phyloP scores from a whole-genome alignment of 2,113 vertebrate genomes.

The Nerophis ophidion region DNA sequence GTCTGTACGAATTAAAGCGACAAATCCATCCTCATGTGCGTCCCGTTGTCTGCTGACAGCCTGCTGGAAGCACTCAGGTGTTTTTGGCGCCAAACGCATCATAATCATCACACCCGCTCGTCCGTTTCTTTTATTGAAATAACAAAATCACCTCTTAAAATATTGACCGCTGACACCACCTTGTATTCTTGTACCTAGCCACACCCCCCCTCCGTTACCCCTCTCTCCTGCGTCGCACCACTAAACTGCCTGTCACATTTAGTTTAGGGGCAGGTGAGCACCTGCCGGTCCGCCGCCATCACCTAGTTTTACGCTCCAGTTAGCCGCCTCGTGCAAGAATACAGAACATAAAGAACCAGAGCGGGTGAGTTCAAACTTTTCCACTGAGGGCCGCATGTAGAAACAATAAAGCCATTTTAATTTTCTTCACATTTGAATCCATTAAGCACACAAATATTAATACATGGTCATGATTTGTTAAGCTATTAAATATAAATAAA shows the following conservation, averaged over 20 bases:
- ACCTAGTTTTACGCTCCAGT: slow-evolving; percentile 59
- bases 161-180: slow-evolving; percentile 1
- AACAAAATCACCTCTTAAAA: slow-evolving; percentile 10
- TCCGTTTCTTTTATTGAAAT: slow-evolving; percentile 32
- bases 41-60: slow-evolving; percentile 15
- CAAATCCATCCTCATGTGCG: slow-evolving; percentile 37
- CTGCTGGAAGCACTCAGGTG: background rate
- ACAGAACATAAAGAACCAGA: no score
- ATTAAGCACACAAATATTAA: no score
- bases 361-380: no score
- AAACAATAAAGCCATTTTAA: no score
- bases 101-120: no score
- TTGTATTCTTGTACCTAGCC: background rate
- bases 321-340: slow-evolving; percentile 15
- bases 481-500: no score
- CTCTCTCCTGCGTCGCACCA: slow-evolving; percentile 36
- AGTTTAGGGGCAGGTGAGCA: slow-evolving; percentile 64
- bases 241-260: slow-evolving; percentile 56
- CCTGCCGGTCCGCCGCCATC: slow-evolving; percentile 37
- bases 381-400: no score
- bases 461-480: no score
- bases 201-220: background rate
- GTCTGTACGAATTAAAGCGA: slow-evolving; percentile 37
- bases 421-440: no score
- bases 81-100: no score